These are phyloP conservation scores for Bucorvus abyssinicus DNA, from an alignment of 2,797 vertebrate genomes.

Conservation along the genomic window DNA sequence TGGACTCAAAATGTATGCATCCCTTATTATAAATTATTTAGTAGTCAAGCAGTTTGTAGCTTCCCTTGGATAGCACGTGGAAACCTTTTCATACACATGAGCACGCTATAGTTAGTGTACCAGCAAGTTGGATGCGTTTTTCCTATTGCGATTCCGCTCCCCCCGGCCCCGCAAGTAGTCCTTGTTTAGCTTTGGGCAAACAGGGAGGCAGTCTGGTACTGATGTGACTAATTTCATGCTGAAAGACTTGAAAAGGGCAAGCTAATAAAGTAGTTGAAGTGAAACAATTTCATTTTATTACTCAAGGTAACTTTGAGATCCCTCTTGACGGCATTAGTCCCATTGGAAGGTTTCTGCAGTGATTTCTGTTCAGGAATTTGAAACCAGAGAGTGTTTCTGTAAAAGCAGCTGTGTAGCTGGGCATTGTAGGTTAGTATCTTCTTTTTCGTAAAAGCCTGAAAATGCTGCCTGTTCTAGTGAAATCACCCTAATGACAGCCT, in stretches of 20 bases:
- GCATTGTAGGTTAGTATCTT: not conserved
- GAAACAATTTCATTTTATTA: not conserved
- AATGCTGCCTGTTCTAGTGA: conserved; percentile 12
- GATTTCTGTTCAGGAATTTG: conserved; percentile 62
- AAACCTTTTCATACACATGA: not conserved
- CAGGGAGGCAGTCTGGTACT: not conserved
- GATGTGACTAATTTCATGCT: conserved; percentile 7
- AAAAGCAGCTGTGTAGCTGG: not conserved
- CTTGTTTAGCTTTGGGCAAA: not conserved
- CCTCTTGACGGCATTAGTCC: not conserved
- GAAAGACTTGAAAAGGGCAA: conserved; percentile 4
- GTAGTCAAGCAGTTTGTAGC: not conserved
- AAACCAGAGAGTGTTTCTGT: not conserved
- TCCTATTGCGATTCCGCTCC: too few species aligned
- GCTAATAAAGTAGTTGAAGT: conserved; percentile 3
- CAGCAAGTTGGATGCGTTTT: not conserved
- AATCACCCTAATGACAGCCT: conserved; percentile 39
- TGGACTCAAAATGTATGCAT: not conserved
- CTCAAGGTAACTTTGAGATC: not conserved
- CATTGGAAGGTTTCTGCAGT: conserved; percentile 65
- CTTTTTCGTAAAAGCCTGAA: conserved; percentile 26
- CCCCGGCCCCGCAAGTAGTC: too few species aligned
- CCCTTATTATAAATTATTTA: not conserved
- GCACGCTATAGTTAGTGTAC: not conserved
- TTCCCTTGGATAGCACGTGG: not conserved